Percentiles rank a stretch among this genome's conserved stretches.
These are phyloP conservation scores for Telmatochromis brichardi DNA, from an alignment of 2,113 vertebrate species.

Conservation along the genomic window DNA sequence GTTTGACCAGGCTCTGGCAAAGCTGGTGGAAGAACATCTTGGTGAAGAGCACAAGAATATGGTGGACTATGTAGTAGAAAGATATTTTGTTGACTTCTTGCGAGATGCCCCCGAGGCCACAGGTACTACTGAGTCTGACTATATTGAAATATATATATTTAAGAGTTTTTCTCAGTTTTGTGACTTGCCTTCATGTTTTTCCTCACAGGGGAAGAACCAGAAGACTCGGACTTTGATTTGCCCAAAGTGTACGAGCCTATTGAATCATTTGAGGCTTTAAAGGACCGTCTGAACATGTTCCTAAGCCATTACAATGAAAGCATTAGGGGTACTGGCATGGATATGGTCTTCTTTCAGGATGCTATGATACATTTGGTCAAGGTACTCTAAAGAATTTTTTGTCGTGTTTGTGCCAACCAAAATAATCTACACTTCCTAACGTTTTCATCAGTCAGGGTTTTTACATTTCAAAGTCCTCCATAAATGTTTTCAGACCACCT, in stretches of 20 bases:
- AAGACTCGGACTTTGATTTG: slow-evolving; percentile 75
- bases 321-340: slow-evolving; percentile 81
- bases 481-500: neutral
- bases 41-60: slow-evolving; percentile 56
- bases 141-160: neutral
- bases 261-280: slow-evolving; percentile 77
- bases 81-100: slow-evolving; percentile 94
- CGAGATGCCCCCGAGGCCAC: slow-evolving; percentile 79
- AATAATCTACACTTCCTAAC: neutral
- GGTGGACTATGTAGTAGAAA: slow-evolving; percentile 67
- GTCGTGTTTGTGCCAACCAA: fast-evolving
- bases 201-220: slow-evolving; percentile 77
- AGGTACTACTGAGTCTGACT: slow-evolving; percentile 63
- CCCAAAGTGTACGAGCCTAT: slow-evolving; percentile 89
- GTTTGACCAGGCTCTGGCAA: slow-evolving; percentile 79
- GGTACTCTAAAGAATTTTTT: slow-evolving; percentile 56
- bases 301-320: slow-evolving; percentile 83
- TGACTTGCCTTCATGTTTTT: neutral
- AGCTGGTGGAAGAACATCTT: slow-evolving; percentile 75
- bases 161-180: neutral
- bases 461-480: neutral
- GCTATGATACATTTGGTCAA: slow-evolving; percentile 92
- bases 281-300: slow-evolving; percentile 80
- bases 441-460: neutral
- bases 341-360: slow-evolving; percentile 92